Percentiles rank a stretch among this genome's conserved stretches.
Conservation (phyloP, 2,888 invertebrate genomes). For the Fragum fragum region DNA sequence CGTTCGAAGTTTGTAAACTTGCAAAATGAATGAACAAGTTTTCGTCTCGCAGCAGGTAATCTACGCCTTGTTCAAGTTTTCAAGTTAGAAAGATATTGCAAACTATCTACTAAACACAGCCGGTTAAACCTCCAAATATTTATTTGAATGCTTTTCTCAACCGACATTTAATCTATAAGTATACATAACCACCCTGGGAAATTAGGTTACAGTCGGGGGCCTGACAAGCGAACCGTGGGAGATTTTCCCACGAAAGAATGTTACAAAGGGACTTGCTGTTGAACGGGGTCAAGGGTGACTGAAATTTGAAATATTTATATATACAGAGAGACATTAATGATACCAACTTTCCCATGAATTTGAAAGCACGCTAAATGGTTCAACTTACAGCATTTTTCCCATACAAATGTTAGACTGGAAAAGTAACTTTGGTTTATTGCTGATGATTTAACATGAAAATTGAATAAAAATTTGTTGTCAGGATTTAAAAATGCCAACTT, state of each 20-base stretch:
- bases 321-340: conserved; percentile 6
- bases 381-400: background rate
- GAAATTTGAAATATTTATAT: conserved; percentile 25
- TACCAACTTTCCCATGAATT: conserved; percentile 23
- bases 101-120: conserved; percentile 21
- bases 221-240: conserved; percentile 67
- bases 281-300: conserved; percentile 44
- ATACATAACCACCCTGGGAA: conserved; percentile 55
- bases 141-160: conserved; percentile 21
- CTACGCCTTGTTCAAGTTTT: conserved; percentile 26
- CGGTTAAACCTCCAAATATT: conserved; percentile 29
- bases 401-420: conserved; percentile 20
- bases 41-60: conserved; percentile 80
- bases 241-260: conserved; percentile 66
- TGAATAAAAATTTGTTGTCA: background rate
- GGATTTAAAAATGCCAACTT: conserved; percentile 40
- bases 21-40: conserved; percentile 79
- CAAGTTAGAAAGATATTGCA: background rate
- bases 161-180: conserved; percentile 4
- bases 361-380: background rate
- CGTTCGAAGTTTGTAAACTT: conserved; percentile 62
- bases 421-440: background rate
- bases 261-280: conserved; percentile 53
- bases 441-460: background rate
- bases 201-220: conserved; percentile 45